Conservation (phyloP, 2,797 vertebrate genomes). For the Thaleichthys pacificus region DNA sequence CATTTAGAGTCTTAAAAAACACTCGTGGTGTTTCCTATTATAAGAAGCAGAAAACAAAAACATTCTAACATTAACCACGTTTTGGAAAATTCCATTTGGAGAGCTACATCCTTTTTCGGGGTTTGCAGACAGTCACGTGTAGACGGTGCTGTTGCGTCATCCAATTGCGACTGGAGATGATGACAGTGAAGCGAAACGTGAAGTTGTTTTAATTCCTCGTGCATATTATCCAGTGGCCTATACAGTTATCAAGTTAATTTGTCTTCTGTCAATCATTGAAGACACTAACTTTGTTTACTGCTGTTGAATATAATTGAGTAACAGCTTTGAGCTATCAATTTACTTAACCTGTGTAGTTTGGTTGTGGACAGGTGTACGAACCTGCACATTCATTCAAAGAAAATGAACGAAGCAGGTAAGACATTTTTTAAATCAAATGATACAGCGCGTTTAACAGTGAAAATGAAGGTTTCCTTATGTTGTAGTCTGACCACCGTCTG, state of each 20-base stretch:
- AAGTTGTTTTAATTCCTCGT: background rate
- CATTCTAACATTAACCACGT: too few relatives aligned
- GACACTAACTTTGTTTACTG: background rate
- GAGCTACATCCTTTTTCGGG: too few relatives aligned
- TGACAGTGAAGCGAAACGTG: background rate
- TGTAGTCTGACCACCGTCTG: background rate
- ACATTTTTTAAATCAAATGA: background rate
- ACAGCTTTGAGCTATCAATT: background rate
- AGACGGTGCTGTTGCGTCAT: background rate
- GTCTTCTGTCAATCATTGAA: background rate
- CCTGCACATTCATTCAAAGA: background rate
- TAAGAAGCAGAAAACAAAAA: too few relatives aligned
- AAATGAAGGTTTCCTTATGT: background rate
- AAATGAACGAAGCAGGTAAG: constrained; percentile 73
- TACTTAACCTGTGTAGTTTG: background rate
- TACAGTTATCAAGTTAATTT: background rate
- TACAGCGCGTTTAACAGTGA: background rate
- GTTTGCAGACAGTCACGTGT: background rate
- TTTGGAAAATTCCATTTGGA: too few relatives aligned
- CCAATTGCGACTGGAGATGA: background rate
- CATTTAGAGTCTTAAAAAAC: too few relatives aligned
- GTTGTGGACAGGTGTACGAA: background rate
- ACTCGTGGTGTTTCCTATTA: too few relatives aligned
- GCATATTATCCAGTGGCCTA: background rate
- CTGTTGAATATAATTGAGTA: background rate